phyloP scores from a whole-genome alignment of 2,888 invertebrate genomes.

The Tolmerus cingulatus region DNA sequence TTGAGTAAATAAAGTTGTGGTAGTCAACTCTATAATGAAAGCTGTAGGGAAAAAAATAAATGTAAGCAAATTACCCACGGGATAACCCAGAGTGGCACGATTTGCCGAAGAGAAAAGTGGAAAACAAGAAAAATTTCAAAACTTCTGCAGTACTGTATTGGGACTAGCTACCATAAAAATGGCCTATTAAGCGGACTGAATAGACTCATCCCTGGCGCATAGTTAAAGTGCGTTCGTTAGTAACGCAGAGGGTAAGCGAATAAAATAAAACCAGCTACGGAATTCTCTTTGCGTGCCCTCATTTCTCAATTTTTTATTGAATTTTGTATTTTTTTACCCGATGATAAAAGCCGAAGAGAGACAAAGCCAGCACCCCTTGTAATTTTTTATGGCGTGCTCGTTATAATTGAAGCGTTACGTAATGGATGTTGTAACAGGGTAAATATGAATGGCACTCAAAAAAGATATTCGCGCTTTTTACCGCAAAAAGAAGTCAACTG shows the following conservation, averaged over 20 bases:
- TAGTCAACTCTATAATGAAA: not conserved
- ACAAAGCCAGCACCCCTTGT: not conserved
- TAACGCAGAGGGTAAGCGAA: not conserved
- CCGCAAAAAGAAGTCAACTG: not conserved
- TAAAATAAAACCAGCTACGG: not conserved
- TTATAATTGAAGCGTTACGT: constrained; percentile 28
- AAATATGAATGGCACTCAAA: not conserved
- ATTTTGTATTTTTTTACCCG: not conserved
- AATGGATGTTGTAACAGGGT: not conserved
- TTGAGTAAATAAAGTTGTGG: not conserved
- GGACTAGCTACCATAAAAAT: not conserved
- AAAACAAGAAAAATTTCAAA: not conserved
- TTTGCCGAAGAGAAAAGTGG: not conserved
- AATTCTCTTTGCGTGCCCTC: constrained; percentile 8
- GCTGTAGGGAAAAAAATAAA: not conserved
- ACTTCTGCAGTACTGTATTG: not conserved
- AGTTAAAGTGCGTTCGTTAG: constrained; percentile 23
- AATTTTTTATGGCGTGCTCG: constrained; percentile 19
- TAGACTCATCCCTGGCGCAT: not conserved
- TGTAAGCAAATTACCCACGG: not conserved
- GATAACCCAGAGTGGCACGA: not conserved
- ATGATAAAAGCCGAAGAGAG: not conserved
- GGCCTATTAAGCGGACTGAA: constrained; percentile 7
- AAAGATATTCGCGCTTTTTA: not conserved
- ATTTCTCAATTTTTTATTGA: not conserved